Conservation (phyloP, 2,888 invertebrate genomes). For the Silvanus unidentatus region DNA sequence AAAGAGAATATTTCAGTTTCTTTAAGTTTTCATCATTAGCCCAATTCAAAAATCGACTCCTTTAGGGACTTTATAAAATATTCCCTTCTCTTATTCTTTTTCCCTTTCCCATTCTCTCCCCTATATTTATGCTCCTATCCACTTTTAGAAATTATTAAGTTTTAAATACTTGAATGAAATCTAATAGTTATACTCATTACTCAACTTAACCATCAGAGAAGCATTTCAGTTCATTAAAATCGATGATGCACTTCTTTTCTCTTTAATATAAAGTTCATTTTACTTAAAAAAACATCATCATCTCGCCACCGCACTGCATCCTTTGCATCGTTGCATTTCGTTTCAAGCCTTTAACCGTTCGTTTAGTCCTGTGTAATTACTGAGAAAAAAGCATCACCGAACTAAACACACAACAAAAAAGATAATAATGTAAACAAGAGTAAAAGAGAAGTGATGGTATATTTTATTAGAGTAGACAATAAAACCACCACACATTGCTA, state of each 20-base stretch:
- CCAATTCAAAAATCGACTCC: constrained; percentile 31
- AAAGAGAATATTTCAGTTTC: constrained; percentile 30
- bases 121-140: neutral
- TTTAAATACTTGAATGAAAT: constrained; percentile 12
- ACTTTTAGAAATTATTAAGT: constrained; percentile 14
- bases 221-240: constrained; percentile 6
- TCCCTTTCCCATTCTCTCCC: too few species aligned
- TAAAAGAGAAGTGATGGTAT: too few species aligned
- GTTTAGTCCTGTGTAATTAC: too few species aligned
- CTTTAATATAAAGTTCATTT: neutral
- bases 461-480: too few species aligned
- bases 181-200: constrained; percentile 12
- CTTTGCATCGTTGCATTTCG: too few species aligned
- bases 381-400: too few species aligned
- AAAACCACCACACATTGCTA: too few species aligned
- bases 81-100: constrained; percentile 5
- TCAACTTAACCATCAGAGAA: neutral
- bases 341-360: too few species aligned
- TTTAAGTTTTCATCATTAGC: constrained; percentile 34
- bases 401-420: too few species aligned
- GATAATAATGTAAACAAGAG: too few species aligned
- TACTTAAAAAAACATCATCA: constrained; percentile 4
- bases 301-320: too few species aligned
- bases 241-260: constrained; percentile 2
- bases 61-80: constrained; percentile 21